A percentile compares a stretch with the other conserved stretches of the same genome.
Conservation (phyloP, 2,797 vertebrate genomes). For the Parotocinclus haroldoi region DNA sequence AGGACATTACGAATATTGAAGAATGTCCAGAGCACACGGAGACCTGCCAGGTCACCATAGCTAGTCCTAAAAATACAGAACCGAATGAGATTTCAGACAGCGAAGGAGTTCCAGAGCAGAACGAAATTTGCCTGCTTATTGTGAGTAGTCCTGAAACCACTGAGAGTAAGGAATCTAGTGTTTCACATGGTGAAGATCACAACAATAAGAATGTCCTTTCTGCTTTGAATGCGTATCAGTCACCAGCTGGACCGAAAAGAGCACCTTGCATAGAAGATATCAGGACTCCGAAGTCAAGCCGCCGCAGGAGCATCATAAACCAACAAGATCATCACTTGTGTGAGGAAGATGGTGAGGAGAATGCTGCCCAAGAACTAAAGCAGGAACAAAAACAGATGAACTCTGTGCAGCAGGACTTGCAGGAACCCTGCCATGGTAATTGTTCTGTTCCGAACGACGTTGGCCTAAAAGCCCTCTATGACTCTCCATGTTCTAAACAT, state of each 20-base stretch:
- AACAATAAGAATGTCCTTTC: neutral
- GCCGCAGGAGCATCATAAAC: neutral
- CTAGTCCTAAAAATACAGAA: neutral
- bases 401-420: no score
- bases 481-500: conserved; percentile 51
- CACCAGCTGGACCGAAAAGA: conserved; percentile 18
- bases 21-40: neutral
- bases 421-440: conserved; percentile 35
- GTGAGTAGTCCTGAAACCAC: neutral
- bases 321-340: neutral
- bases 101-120: conserved; percentile 7
- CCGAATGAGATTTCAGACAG: neutral
- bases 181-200: neutral
- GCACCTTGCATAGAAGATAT: conserved; percentile 34
- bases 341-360: neutral
- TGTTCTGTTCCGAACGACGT: conserved; percentile 10
- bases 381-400: conserved; percentile 25
- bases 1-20: neutral
- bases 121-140: neutral
- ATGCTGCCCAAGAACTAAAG: conserved; percentile 3
- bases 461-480: neutral
- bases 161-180: neutral
- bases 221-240: neutral
- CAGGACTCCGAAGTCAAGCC: conserved; percentile 13
- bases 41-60: neutral